Evolutionary conservation across 2,113 vertebrate genomes (phyloP), one percentile per base, ranked within the genome.

Genomic region (Cochlearius cochlearius): DNA sequence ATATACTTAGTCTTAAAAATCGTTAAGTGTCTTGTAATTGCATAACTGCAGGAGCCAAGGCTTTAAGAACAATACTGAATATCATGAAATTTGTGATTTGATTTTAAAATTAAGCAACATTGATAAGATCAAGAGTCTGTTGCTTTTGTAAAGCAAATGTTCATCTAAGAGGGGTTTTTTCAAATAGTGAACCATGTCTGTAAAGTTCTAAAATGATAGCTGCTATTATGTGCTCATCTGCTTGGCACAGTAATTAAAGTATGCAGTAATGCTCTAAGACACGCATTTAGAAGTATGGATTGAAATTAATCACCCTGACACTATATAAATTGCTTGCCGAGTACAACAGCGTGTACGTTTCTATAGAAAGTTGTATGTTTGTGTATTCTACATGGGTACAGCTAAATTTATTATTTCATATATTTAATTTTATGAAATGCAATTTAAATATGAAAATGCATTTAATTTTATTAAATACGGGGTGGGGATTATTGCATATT

Each of bases 201-300:
- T 81, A 38, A 83, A 82, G 58, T 92, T 96, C 76, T 85, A 34
- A 62, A 91, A 73, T 88, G 53, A 71, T 79, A 85, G 45, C 53
- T 91, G 86, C 91, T 94, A 53, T 91, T 91, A 72, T 72, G 49
- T 66, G 80, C 58, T 93, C 64, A n/a, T 93, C 79, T 95, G 64
- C 79, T 86, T 60, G 41, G 49, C 58, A 53, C 66, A 55, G 73
- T 91, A 82, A 89, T 95, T 87, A 85, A 92, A 81, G 58, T 67
- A 41, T 90, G 73, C 50, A 7, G 64, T 95, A 89, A 68, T 89
- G 52, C 62, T 94, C 49, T 30, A 84, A 90, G 68, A 41, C 50
- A 49, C 1, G 9, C n/a, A 12, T 75, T 95, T 82, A 36, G 89
- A 75, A 50, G 16, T 79, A 64, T 38, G 62, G 43, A 38, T 78